phyloP scores from a whole-genome alignment of 2,797 vertebrate genomes.

The Acanthis flammea region DNA sequence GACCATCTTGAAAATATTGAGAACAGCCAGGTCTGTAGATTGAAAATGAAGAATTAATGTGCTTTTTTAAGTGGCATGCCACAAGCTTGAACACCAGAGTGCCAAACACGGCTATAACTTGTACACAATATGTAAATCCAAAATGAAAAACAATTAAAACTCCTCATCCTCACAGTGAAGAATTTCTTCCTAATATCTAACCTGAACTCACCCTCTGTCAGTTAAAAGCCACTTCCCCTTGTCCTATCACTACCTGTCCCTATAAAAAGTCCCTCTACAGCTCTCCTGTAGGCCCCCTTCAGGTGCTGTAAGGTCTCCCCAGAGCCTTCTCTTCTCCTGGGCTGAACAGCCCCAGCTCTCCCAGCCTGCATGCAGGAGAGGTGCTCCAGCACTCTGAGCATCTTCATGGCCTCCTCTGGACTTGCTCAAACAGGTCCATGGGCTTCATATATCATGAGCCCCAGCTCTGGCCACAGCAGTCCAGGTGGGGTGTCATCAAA shows the following conservation, averaged over 20 bases:
- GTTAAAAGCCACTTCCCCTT: not conserved
- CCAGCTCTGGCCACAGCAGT: not conserved
- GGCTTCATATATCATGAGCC: rapidly evolving
- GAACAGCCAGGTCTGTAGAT: not conserved
- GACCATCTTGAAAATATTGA: not conserved
- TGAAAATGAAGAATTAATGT: not conserved
- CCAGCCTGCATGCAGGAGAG: not conserved
- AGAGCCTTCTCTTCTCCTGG: not conserved
- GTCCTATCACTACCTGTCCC: too few species aligned
- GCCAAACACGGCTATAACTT: not conserved
- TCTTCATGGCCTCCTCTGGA: not conserved
- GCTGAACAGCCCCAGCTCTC: not conserved
- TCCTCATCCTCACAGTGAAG: not conserved
- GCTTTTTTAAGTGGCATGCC: not conserved
- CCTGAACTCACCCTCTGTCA: not conserved
- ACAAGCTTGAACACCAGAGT: not conserved
- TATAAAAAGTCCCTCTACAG: not conserved
- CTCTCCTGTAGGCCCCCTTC: not conserved
- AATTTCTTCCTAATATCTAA: not conserved
- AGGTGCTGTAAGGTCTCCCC: not conserved
- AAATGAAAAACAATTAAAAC: not conserved
- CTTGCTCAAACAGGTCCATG: not conserved
- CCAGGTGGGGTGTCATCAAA: not conserved
- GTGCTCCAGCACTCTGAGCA: not conserved
- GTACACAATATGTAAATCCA: not conserved